These are phyloP conservation scores for Apolygus lucorum DNA, from an alignment of 1,140 invertebrate genomes.

Conservation along the genomic window DNA sequence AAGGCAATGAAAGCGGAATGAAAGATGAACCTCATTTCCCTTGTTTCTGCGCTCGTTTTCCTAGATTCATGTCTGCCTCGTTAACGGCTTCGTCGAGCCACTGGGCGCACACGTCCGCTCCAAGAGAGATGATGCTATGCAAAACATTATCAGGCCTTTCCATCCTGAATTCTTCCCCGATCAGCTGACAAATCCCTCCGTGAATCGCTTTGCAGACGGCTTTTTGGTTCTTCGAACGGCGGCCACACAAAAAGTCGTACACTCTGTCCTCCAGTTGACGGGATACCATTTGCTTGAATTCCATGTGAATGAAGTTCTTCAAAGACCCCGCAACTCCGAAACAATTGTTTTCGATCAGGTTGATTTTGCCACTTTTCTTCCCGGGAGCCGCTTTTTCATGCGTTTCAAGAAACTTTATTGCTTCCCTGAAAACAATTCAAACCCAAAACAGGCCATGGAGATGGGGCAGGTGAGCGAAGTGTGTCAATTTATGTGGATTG, in stretches of 20 bases:
- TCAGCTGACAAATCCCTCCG: neutral
- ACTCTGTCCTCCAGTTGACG: neutral
- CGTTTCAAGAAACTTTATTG: neutral
- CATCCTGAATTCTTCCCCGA: neutral
- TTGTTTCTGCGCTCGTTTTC: too few relatives aligned
- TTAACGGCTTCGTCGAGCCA: neutral
- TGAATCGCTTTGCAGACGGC: neutral
- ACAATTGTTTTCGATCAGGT: too few relatives aligned
- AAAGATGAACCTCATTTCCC: too few relatives aligned
- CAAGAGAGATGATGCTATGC: neutral
- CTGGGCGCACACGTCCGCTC: neutral
- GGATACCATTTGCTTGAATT: neutral
- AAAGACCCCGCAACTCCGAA: neutral
- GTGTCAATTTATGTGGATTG: too few relatives aligned
- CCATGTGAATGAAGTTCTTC: neutral
- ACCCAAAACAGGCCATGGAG: too few relatives aligned
- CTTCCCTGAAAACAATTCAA: neutral
- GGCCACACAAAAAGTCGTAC: neutral
- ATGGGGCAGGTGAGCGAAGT: too few relatives aligned
- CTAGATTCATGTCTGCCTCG: neutral
- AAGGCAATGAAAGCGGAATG: too few relatives aligned
- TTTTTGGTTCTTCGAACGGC: neutral
- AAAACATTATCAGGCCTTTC: neutral
- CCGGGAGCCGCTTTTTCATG: neutral
- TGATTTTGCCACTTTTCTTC: conserved; percentile 6